A percentile compares a stretch with the other conserved stretches of the same genome.
These are phyloP conservation scores for Brachionus paranguensis DNA, from an alignment of 1,140 invertebrate genomes.

Conservation along the genomic window DNA sequence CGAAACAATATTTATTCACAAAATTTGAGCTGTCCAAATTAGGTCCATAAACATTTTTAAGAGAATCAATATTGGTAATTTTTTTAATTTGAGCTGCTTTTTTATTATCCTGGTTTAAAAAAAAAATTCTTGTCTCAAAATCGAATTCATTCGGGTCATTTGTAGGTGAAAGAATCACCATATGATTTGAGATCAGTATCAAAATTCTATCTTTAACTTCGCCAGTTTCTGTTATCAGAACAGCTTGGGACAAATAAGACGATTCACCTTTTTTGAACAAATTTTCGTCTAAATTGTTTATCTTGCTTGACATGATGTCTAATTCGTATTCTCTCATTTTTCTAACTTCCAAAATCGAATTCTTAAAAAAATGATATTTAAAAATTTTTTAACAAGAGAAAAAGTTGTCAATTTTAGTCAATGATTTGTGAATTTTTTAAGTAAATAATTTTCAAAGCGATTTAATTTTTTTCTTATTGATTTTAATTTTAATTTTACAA, in stretches of 20 bases:
- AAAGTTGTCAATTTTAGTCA: too few species aligned
- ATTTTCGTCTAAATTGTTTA: slow-evolving; percentile 42
- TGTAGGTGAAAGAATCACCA: slow-evolving; percentile 70
- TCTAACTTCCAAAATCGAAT: slow-evolving; percentile 71
- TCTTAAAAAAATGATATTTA: slow-evolving; percentile 50
- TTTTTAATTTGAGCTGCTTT: neutral
- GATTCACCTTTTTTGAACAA: slow-evolving; percentile 58
- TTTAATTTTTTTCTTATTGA: too few species aligned
- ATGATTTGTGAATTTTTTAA: too few species aligned
- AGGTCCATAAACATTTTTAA: neutral
- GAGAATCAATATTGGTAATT: neutral
- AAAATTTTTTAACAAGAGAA: too few species aligned
- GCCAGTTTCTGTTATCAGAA: slow-evolving; percentile 62
- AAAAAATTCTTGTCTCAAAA: neutral
- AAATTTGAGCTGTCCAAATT: neutral
- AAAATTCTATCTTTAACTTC: slow-evolving; percentile 81
- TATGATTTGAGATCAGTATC: slow-evolving; percentile 76
- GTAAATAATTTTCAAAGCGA: too few species aligned
- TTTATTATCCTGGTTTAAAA: neutral
- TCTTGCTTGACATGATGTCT: slow-evolving; percentile 18
- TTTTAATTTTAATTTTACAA: too few species aligned
- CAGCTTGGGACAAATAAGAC: slow-evolving; percentile 66
- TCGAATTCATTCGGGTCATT: neutral
- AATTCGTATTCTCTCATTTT: slow-evolving; percentile 74
- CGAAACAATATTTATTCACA: slow-evolving; percentile 25